Conservation (phyloP, 1,140 invertebrate genomes). For the Bombus balteatus region DNA sequence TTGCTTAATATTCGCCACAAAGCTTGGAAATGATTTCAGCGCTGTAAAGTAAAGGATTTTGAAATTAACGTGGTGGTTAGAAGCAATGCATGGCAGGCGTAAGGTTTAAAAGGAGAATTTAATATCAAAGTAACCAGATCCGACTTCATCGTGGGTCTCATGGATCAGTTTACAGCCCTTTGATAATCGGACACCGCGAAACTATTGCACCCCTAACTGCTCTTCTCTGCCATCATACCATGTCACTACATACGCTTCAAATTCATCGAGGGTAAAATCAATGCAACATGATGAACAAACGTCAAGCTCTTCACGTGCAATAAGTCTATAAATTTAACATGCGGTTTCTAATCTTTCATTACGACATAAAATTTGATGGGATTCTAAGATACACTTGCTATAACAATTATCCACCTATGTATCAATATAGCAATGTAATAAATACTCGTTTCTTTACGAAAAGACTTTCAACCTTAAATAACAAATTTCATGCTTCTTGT, state of each 20-base stretch:
- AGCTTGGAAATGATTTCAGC: no score
- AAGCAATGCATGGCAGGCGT: constrained; percentile 34
- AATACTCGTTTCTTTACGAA: not conserved
- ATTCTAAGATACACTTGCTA: no score
- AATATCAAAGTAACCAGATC: constrained; percentile 75
- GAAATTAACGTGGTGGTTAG: constrained; percentile 24
- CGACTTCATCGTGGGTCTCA: constrained; percentile 67
- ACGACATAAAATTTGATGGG: not conserved
- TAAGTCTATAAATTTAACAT: not conserved
- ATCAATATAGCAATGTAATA: not conserved
- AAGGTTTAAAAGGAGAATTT: constrained; percentile 74
- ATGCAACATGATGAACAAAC: not conserved
- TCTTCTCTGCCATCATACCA: constrained; percentile 9
- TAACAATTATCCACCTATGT: no score
- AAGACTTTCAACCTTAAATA: no score
- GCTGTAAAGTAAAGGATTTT: not conserved
- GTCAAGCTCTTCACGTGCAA: not conserved
- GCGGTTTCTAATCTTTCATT: not conserved
- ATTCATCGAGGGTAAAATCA: constrained; percentile 37
- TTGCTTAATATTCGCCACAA: not conserved
- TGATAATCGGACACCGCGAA: constrained; percentile 73
- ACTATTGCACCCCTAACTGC: constrained; percentile 67
- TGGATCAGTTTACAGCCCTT: constrained; percentile 73
- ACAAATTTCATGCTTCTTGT: not conserved
- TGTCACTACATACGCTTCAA: constrained; percentile 19